Evolutionary conservation across 2,888 invertebrate species (phyloP).

Genomic region (Lordiphosa fenestrarum): DNA sequence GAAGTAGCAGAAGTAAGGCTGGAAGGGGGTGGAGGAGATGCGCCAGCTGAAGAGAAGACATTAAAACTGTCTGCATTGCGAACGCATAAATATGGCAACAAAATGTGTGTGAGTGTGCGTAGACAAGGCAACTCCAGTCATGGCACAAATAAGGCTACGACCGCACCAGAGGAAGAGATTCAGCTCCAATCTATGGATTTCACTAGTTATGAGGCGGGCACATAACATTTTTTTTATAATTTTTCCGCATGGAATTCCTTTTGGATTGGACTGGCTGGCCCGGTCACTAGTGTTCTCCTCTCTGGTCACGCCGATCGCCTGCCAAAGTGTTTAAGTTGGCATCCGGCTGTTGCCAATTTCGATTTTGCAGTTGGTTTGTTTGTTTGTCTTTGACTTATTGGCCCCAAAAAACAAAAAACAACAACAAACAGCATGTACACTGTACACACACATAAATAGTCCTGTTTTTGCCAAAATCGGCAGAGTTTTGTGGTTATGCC

Average conservation of each 20-base stretch:
- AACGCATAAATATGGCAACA: conserved; percentile 62
- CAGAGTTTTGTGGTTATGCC: conserved; percentile 55
- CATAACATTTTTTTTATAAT: too few species aligned
- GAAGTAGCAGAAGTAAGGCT: neutral
- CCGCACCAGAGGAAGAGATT: conserved; percentile 15
- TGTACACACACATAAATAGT: conserved; percentile 39
- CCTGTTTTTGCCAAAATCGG: conserved; percentile 71
- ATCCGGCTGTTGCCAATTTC: conserved; percentile 69
- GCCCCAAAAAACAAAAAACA: neutral
- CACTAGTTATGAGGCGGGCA: too few species aligned
- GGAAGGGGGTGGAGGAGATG: neutral
- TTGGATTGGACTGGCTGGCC: too few species aligned
- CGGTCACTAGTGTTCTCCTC: too few species aligned
- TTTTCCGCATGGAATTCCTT: too few species aligned
- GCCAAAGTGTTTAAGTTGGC: conserved; percentile 57
- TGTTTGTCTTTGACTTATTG: conserved; percentile 17
- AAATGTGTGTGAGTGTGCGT: conserved; percentile 6
- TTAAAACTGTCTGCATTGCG: conserved; percentile 67
- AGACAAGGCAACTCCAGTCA: conserved; percentile 16
- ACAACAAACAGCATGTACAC: too few species aligned
- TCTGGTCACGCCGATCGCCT: conserved; percentile 8
- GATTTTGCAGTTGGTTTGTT: conserved; percentile 42
- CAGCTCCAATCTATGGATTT: conserved; percentile 6
- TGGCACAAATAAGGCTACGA: conserved; percentile 34
- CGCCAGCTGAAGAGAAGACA: conserved; percentile 42